Evolutionary conservation across 2,113 vertebrate species (phyloP).

Genomic region (Rhinopomastus cyanomelas): DNA sequence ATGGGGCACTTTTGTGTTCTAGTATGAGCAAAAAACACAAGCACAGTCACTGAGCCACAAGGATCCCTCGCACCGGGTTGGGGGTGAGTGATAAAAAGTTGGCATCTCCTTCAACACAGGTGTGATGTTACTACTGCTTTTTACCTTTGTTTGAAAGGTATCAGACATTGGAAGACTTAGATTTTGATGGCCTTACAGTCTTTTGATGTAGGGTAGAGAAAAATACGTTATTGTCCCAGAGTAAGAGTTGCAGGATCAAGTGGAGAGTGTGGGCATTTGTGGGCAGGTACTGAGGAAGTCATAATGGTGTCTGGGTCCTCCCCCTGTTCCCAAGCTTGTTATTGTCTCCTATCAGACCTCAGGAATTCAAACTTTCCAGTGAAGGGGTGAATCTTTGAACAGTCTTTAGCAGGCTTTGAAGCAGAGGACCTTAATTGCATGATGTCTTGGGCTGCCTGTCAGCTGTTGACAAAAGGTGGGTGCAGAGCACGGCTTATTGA

Average conservation of each 20-base stretch:
- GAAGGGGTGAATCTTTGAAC: rapidly evolving
- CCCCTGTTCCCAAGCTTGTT: neutral
- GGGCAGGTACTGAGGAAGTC: neutral
- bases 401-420: neutral
- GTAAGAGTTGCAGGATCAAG: neutral
- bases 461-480: neutral
- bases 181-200: neutral
- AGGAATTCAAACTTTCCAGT: neutral
- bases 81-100: neutral
- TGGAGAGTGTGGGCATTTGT: rapidly evolving
- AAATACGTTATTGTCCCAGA: neutral
- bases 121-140: neutral
- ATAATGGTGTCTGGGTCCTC: neutral
- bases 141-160: neutral
- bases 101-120: neutral
- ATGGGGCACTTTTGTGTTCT: neutral
- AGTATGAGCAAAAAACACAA: neutral
- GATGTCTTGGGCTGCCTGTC: neutral
- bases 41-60: rapidly evolving
- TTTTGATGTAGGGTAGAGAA: neutral
- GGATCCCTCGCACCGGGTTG: rapidly evolving
- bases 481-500: neutral
- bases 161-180: neutral
- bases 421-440: neutral
- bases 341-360: rapidly evolving